Evolutionary conservation across 2,888 invertebrate genomes (phyloP), one percentile per base, ranked within the genome.

Genomic region (Volucella bombylans): DNA sequence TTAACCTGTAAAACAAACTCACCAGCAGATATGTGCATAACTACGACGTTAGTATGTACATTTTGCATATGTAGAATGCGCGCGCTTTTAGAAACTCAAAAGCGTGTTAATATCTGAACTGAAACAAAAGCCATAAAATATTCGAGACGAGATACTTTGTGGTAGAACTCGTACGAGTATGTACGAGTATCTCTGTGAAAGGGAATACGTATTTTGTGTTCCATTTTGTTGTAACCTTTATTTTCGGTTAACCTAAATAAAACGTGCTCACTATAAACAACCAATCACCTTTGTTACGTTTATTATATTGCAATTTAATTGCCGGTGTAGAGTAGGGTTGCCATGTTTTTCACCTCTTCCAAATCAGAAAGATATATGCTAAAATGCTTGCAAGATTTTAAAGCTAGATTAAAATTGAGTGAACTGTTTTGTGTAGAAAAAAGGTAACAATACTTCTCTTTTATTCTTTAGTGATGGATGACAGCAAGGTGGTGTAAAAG

Each of bases 171-270:
- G 15, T 52, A n/a, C n/a, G n/a, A n/a, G n/a, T n/a, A 18, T 23
- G 31, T 2, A 31, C 6, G 6, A 23, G 18, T 23, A 23, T 31
- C 6, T 14, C 41, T n/a, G 41, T 65, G 45, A 50, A 49, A 67
- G 67, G 64, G 18, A 55, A 57, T 43, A 50, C 43, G 39, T 41
- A 38, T 38, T 38, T 38, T 61, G 49, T 69, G 68, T 55, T 61
- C 77, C 54, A 69, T 62, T 47, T 77, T 69, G 41, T 54, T 69
- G 31, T 31, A 47, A 47, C 55, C 61, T 77, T 62, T 76, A 47
- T 68, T 65, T 61, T 54, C 15, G 45, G 59, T 47, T 77, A 69
- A 77, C 69, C 69, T 55, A 69, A 69, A 69, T 76, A 38, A 73
- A 64, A 47, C 57, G 57, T 57, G 55, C 12, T 15, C 39, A 69